Conservation (phyloP, 23 tunicate species). For the Corella eumyota region DNA sequence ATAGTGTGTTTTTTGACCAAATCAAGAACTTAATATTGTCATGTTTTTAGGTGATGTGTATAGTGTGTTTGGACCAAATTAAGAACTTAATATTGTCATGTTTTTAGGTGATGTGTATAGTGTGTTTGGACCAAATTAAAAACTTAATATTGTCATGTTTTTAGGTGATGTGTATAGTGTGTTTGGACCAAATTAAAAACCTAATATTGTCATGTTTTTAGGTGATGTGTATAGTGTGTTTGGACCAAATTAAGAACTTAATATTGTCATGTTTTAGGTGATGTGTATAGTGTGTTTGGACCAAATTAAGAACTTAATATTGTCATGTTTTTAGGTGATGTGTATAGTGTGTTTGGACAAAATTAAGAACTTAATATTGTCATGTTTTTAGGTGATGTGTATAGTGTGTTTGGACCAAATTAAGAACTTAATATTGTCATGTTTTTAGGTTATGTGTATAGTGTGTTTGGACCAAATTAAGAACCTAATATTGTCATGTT, state of each 20-base stretch:
- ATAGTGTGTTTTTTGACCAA: conserved; percentile 90
- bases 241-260: conserved; percentile 89
- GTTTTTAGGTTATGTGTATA: conserved; percentile 87
- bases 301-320: conserved; percentile 79
- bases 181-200: conserved; percentile 87
- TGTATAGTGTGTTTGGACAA: conserved; percentile 96
- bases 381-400: conserved; percentile 87
- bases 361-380: conserved; percentile 81
- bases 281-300: conserved; percentile 96
- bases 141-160: conserved; percentile 91
- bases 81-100: conserved; percentile 90
- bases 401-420: conserved; percentile 91
- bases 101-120: conserved; percentile 85
- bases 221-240: conserved; percentile 91
- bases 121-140: conserved; percentile 85
- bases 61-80: conserved; percentile 87
- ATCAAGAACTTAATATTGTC: conserved; percentile 86
- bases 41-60: conserved; percentile 87
- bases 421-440: conserved; percentile 83
- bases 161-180: conserved; percentile 88
- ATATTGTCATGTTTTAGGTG: conserved; percentile 84
- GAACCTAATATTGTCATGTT: conserved; percentile 89
- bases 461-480: conserved; percentile 90
- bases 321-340: conserved; percentile 80
- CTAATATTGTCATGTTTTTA: conserved; percentile 82